Evolutionary conservation across 2,113 vertebrate genomes (phyloP).

Genomic region (Tetrao urogallus): DNA sequence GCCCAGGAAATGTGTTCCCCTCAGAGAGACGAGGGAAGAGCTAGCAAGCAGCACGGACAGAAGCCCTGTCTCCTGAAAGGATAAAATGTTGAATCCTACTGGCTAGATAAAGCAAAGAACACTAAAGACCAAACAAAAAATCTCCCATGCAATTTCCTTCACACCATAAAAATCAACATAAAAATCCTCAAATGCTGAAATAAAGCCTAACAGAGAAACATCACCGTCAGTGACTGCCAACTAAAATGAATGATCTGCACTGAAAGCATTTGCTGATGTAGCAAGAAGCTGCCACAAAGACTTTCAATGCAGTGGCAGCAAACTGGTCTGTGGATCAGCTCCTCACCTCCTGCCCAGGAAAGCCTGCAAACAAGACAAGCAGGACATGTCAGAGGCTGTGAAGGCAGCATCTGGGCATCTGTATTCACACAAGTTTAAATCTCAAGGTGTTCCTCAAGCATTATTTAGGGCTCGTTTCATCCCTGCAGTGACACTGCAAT

Average conservation of each 20-base stretch:
- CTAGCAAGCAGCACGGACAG: background rate
- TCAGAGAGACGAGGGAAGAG: background rate
- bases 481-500: fast-evolving
- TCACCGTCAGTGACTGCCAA: background rate
- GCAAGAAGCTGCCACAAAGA: background rate
- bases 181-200: slow-evolving; percentile 38
- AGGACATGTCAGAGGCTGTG: fast-evolving
- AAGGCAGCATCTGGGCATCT: background rate
- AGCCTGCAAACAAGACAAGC: background rate
- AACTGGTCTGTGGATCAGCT: background rate
- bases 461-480: background rate
- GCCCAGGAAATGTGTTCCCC: background rate
- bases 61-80: background rate
- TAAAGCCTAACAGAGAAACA: slow-evolving; percentile 31
- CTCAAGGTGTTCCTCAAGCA: background rate
- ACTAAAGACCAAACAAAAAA: slow-evolving; percentile 27
- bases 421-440: background rate
- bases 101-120: background rate
- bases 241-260: background rate
- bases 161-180: slow-evolving; percentile 10
- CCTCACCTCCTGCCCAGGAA: background rate
- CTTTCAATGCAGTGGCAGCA: background rate
- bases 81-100: background rate
- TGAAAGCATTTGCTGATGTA: background rate
- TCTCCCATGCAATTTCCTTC: slow-evolving; percentile 8